These are phyloP conservation scores for Poecilia wingei DNA, from an alignment of 2,797 vertebrate species.

Conservation along the genomic window DNA sequence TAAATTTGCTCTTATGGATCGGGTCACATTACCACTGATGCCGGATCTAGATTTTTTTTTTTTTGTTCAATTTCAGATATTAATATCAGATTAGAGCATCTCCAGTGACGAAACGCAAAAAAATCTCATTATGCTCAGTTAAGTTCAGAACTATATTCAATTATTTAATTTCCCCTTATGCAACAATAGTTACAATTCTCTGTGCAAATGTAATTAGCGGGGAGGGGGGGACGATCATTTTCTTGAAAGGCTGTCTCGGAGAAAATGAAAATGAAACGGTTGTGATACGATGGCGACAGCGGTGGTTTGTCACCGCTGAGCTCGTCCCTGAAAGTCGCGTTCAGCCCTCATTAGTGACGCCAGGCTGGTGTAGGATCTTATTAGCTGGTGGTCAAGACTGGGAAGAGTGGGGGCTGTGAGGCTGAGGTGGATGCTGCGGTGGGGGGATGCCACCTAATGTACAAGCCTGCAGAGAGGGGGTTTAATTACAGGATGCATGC, in stretches of 20 bases:
- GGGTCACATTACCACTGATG: too few relatives aligned
- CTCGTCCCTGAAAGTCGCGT: constrained; percentile 59
- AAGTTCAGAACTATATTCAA: background rate
- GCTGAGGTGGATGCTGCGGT: constrained; percentile 28
- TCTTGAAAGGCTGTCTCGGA: background rate
- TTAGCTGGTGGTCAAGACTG: constrained; percentile 52
- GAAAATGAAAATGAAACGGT: constrained; percentile 43
- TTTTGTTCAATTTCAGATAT: too few relatives aligned
- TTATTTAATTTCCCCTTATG: background rate
- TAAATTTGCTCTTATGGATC: too few relatives aligned
- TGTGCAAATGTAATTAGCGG: background rate
- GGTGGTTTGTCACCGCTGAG: constrained; percentile 49
- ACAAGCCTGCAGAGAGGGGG: constrained; percentile 63
- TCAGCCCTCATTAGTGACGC: constrained; percentile 75
- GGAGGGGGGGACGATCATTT: background rate
- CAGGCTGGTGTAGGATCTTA: constrained; percentile 70
- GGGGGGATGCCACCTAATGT: constrained; percentile 68
- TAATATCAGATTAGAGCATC: too few relatives aligned
- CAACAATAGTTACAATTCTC: background rate
- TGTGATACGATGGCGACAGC: constrained; percentile 20
- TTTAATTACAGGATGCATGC: constrained; percentile 86
- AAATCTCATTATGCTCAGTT: background rate
- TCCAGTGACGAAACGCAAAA: background rate
- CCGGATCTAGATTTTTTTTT: too few relatives aligned
- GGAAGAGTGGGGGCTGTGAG: constrained; percentile 22